Conservation (phyloP, 2,113 vertebrate genomes). For the Solea senegalensis region DNA sequence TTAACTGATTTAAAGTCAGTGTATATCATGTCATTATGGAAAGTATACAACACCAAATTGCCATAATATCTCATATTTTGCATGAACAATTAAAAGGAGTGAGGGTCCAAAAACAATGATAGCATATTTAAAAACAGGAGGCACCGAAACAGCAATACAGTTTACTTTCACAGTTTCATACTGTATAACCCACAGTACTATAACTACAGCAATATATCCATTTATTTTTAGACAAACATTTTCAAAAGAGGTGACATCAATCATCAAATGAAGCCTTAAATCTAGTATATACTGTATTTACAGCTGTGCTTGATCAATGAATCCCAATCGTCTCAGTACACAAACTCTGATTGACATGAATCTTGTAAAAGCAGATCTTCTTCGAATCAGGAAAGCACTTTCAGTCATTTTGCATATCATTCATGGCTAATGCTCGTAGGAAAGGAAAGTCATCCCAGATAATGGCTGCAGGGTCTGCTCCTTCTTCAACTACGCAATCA, state of each 20-base stretch:
- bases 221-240: slow-evolving; percentile 1
- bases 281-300: slow-evolving; percentile 9
- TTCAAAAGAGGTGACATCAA: background rate
- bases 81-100: too few species aligned
- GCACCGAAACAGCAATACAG: too few species aligned
- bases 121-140: too few species aligned
- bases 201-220: background rate
- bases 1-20: too few species aligned
- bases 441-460: slow-evolving; percentile 88
- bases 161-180: background rate
- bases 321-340: background rate
- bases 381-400: background rate
- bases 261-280: slow-evolving; percentile 7
- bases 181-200: background rate
- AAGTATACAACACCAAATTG: too few species aligned
- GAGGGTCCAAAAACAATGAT: too few species aligned
- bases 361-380: slow-evolving; percentile 9
- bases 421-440: slow-evolving; percentile 84
- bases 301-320: background rate
- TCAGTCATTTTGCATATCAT: slow-evolving; percentile 73
- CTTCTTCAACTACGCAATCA: slow-evolving; percentile 15
- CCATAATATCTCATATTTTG: too few species aligned
- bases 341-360: slow-evolving; percentile 3
- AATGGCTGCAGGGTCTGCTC: slow-evolving; percentile 31
- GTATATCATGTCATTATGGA: too few species aligned